Evolutionary conservation across 2,888 invertebrate species (phyloP), one percentile per base, ranked within the genome.

Genomic region (Elgonia sp.): DNA sequence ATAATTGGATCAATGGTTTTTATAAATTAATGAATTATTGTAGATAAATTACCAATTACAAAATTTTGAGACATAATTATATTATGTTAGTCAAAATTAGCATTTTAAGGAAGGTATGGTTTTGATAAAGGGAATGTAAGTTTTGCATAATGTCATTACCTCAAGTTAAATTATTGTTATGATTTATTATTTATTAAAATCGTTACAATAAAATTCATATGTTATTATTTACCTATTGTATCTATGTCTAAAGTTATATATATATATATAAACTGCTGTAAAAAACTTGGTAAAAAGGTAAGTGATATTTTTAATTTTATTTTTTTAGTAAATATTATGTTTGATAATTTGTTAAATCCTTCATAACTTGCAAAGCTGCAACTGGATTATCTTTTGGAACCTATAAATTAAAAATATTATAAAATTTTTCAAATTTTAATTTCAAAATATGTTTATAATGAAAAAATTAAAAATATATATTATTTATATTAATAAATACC

Each of bases 111-210:
- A 86, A 69, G 42, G 53, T 77, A 50, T 21, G 16, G 16, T 65
- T 63, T 9, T 77, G 62, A 39, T 63, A 76, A 69, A 40, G 46
- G 82, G 69, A 75, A 53, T 69, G 42, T 79, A 70, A 46, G 40
- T 82, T 82, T 72, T 65, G 76, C 77, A 76, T 82, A 62, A 82
- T 82, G 57, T 86, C 76, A 55, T 82, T 82, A 86, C 82, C 86
- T 86, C 86, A 86, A 77, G 60, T 82, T 86, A 73, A 86, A 86
- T 77, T 77, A 86, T 86, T 86, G 82, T 86, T 86, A 86, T 86
- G 82, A 82, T 79, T 82, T 86, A 86, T 80, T 85, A 85, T 86
- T 86, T 86, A 86, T 86, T 86, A 86, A 86, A 86, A 77, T 67
- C 86, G 86, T 86, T 86, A 86, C 77, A 86, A 8, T 82, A 77